Evolutionary conservation across 2,888 invertebrate species (phyloP), one percentile per base, ranked within the genome.

Genomic region (Tortricodes alternella): DNA sequence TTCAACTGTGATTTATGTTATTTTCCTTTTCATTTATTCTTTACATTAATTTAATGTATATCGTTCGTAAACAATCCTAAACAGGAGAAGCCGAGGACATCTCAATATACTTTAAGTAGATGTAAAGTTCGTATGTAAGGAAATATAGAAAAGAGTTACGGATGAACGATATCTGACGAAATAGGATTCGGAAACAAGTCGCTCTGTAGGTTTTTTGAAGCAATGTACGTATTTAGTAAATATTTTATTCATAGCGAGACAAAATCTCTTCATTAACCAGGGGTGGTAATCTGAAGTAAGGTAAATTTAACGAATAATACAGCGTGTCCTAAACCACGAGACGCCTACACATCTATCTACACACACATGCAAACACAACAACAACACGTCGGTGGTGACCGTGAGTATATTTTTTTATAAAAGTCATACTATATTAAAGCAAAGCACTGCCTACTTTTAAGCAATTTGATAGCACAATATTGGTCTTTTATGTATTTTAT

Each of bases 401-500:
- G 89, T 89, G 80, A 89, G 89, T 89, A 89, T 85, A 68, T 58
- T 62, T 71, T 63, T 70, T 70, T 68, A 68, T 74, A 70, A 63
- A 59, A 63, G 60, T 67, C 69, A 74, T 66, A 61, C 67, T 68
- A 63, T 62, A 62, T 60, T 46, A 59, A 64, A 71, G 64, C 65
- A 41, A 59, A 68, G 73, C 82, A 82, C 77, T 71, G 79, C 79
- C 77, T 77, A 63, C 62, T 46, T 60, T 44, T 56, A 60, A 56
- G 62, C 62, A 61, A 64, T 41, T 46, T 49, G 62, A 50, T 15
- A 29, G 50, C 56, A 50, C 50, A 56, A 44, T 21, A 21, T 56
- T 56, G 56, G 43, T 44, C 18, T 43, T n/a, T 8, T 44, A 29
- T 49, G 27, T 56, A 21, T 44, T 48, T 32, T 11, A 37, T 37